Conservation (phyloP, 2,888 invertebrate genomes). For the Hoplodrina ambigua region DNA sequence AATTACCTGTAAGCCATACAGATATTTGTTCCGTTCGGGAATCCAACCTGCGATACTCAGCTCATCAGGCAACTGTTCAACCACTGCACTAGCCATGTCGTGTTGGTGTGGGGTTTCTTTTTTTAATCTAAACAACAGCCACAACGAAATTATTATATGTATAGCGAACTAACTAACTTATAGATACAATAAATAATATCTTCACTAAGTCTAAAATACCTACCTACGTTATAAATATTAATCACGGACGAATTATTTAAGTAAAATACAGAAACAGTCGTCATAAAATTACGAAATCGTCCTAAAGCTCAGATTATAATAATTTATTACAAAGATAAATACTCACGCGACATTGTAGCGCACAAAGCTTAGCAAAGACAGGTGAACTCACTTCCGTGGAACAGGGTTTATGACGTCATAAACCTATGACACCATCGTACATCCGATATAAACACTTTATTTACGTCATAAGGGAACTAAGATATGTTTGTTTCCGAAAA, state of each 20-base stretch:
- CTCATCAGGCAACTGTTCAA: too few species aligned
- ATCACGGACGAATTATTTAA: neutral
- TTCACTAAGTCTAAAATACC: too few species aligned
- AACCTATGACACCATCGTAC: conserved; percentile 59
- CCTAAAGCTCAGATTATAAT: neutral
- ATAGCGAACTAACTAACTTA: too few species aligned
- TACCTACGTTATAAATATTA: neutral
- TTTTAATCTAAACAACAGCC: too few species aligned
- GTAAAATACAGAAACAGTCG: neutral
- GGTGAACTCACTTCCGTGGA: conserved; percentile 59
- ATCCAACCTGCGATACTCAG: too few species aligned
- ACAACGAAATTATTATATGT: too few species aligned
- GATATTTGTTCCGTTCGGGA: too few species aligned
- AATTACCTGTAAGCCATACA: too few species aligned
- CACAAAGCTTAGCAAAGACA: conserved; percentile 52
- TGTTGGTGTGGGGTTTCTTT: too few species aligned
- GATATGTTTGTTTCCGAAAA: conserved; percentile 55
- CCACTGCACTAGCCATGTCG: too few species aligned
- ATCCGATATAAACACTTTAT: conserved; percentile 49
- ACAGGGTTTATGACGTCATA: conserved; percentile 68
- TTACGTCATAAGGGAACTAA: conserved; percentile 42
- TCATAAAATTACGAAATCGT: neutral
- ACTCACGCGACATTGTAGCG: conserved; percentile 16
- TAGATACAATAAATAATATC: too few species aligned
- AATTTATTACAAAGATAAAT: conserved; percentile 20